These are phyloP conservation scores for Bucorvus abyssinicus DNA, from an alignment of 2,797 vertebrate genomes.

Conservation along the genomic window DNA sequence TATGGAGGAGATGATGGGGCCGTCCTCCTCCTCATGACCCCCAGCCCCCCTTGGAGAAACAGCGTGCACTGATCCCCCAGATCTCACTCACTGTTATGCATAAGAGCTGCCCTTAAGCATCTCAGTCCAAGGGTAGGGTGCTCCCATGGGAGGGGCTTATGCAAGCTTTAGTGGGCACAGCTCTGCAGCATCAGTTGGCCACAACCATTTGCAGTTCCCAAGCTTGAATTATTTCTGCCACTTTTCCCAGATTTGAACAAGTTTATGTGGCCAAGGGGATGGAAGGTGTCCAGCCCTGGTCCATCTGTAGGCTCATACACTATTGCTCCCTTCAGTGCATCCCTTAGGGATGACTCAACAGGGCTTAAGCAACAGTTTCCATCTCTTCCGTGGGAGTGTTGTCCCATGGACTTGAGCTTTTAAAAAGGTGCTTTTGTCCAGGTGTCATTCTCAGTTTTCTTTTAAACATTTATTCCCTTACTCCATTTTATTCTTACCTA, in stretches of 20 bases:
- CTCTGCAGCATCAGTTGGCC: accelerated
- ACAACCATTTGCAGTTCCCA: neutral
- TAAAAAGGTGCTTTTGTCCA: neutral
- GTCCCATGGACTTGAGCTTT: neutral
- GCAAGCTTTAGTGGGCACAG: neutral
- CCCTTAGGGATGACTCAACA: neutral
- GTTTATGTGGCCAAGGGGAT: neutral
- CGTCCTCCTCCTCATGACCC: neutral
- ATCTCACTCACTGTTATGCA: neutral
- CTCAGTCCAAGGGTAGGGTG: neutral
- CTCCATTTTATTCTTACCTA: neutral
- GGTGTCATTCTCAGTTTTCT: neutral
- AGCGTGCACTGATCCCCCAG: neutral
- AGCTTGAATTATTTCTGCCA: neutral
- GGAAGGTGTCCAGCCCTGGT: neutral
- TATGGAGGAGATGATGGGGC: neutral
- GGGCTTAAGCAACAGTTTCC: neutral
- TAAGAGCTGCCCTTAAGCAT: neutral
- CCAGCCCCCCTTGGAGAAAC: neutral
- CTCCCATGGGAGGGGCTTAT: neutral
- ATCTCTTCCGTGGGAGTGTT: neutral
- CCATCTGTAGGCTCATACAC: neutral
- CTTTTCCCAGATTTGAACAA: neutral
- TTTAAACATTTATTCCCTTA: neutral
- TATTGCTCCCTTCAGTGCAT: neutral